Evolutionary conservation across 2,888 invertebrate species (phyloP).

Genomic region (Spicauda simplicius): DNA sequence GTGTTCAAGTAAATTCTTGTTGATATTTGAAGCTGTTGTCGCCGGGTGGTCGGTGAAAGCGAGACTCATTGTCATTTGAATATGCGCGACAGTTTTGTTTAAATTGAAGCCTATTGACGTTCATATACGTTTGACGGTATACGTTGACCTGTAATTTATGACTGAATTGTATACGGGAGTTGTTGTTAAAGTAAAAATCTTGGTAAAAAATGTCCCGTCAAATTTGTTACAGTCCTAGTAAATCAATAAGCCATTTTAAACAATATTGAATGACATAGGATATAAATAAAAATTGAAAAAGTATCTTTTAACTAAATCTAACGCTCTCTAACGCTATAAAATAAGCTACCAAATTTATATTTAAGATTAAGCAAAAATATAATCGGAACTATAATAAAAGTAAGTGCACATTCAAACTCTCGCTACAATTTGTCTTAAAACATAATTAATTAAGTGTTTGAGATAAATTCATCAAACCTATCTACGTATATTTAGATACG

Average conservation of each 20-base stretch:
- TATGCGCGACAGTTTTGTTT: conserved; percentile 42
- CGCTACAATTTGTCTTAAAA: background rate
- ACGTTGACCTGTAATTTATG: conserved; percentile 18
- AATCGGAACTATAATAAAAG: background rate
- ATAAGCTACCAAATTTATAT: too few relatives aligned
- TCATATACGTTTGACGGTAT: conserved; percentile 6
- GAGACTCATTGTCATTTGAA: conserved; percentile 48
- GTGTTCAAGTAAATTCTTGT: conserved; percentile 59
- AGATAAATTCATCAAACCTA: conserved; percentile 2
- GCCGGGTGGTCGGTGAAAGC: conserved; percentile 77
- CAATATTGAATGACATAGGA: too few relatives aligned
- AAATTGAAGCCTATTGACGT: conserved; percentile 40
- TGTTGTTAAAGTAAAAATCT: too few relatives aligned
- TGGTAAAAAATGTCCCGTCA: too few relatives aligned
- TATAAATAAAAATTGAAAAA: too few relatives aligned
- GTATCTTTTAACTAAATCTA: too few relatives aligned
- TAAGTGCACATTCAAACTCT: too few relatives aligned
- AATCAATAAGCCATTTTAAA: too few relatives aligned
- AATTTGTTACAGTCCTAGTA: too few relatives aligned
- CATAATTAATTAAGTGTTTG: background rate
- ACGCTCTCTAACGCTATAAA: too few relatives aligned
- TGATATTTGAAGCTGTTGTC: conserved; percentile 61
- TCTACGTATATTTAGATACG: background rate
- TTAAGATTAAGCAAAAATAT: background rate
- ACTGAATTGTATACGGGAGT: background rate